A percentile compares a stretch with the other conserved stretches of the same genome.
Conservation (phyloP, 2,797 vertebrate genomes). For the Vespertilio murinus region DNA sequence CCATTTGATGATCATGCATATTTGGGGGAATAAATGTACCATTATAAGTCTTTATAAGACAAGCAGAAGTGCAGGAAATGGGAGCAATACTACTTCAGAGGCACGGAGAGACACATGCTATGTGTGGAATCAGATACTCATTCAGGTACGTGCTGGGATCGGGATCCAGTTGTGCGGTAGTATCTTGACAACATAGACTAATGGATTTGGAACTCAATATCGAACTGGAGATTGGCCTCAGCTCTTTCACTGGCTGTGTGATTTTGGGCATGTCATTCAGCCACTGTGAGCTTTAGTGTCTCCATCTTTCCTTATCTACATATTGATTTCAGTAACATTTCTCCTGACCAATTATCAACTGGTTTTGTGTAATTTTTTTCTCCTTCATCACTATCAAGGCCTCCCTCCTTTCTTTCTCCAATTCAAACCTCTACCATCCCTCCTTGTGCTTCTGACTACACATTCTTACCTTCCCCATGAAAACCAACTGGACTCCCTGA, state of each 20-base stretch:
- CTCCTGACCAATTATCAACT: neutral
- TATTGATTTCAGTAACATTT: neutral
- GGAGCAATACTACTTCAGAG: neutral
- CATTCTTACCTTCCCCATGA: neutral
- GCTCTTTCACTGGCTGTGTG: neutral
- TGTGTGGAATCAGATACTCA: neutral
- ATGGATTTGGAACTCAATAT: neutral
- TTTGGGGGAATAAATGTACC: neutral
- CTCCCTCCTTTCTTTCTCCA: neutral
- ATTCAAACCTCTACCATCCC: neutral
- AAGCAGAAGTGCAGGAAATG: neutral
- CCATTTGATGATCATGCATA: neutral
- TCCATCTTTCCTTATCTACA: neutral
- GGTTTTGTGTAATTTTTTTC: neutral
- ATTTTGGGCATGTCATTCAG: neutral
- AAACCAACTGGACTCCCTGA: neutral
- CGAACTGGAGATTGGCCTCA: neutral
- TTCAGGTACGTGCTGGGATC: neutral
- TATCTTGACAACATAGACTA: neutral
- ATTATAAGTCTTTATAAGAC: neutral
- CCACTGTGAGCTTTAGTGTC: neutral
- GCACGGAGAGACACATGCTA: neutral
- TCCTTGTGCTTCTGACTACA: neutral
- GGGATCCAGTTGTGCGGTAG: accelerated
- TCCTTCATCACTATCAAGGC: neutral